phyloP scores from a whole-genome alignment of 2,888 invertebrate species.

The Lasioglossum figueresi region DNA sequence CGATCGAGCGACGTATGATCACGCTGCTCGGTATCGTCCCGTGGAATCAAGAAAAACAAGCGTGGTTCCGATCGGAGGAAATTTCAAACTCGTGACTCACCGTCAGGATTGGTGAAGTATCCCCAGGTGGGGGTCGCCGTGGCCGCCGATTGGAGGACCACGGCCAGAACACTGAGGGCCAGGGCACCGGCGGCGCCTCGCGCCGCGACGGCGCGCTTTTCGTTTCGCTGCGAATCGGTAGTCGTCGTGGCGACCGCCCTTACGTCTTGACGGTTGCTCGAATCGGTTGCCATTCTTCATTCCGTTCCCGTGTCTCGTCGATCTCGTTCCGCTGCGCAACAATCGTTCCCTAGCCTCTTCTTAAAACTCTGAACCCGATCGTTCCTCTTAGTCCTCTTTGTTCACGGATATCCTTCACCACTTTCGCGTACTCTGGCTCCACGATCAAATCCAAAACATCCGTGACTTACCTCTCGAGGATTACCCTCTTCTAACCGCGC shows the following conservation, averaged over 20 bases:
- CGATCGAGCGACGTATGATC: not conserved
- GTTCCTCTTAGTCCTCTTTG: not conserved
- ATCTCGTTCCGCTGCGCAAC: slow-evolving; percentile 51
- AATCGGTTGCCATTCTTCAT: slow-evolving; percentile 84
- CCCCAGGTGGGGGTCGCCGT: slow-evolving; percentile 95
- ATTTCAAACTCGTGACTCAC: slow-evolving; percentile 83
- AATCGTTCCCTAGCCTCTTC: slow-evolving; percentile 23
- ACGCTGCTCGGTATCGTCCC: not conserved
- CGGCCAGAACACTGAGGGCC: slow-evolving; percentile 83
- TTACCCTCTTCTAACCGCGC: not conserved
- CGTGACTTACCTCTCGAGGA: not conserved
- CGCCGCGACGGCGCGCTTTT: slow-evolving; percentile 83
- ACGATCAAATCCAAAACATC: not conserved
- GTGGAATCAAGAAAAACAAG: slow-evolving; percentile 29
- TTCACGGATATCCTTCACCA: not conserved
- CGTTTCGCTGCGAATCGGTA: slow-evolving; percentile 78
- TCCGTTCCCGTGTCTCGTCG: slow-evolving; percentile 70
- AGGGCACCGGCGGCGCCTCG: slow-evolving; percentile 80
- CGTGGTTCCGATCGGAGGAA: slow-evolving; percentile 16
- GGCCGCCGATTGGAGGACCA: slow-evolving; percentile 92
- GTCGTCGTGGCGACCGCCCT: slow-evolving; percentile 79
- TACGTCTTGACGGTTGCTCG: slow-evolving; percentile 80
- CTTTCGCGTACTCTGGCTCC: not conserved
- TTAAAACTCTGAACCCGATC: too few relatives aligned
- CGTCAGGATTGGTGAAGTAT: slow-evolving; percentile 90